phyloP scores from a whole-genome alignment of 2,888 invertebrate species.

The Rhamphomyia laevipes region DNA sequence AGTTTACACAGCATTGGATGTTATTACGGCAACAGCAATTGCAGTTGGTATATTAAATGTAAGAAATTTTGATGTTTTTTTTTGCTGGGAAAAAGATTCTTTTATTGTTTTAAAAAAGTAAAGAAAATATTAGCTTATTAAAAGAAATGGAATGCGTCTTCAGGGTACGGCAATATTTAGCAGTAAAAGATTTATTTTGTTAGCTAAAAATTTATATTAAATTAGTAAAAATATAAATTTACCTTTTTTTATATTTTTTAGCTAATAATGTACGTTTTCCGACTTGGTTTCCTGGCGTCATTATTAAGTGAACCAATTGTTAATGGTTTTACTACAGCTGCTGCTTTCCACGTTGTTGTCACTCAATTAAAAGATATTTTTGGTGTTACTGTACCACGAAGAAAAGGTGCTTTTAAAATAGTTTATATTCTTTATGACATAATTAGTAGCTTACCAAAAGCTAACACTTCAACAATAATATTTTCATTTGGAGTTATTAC shows the following conservation, averaged over 20 bases:
- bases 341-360: slow-evolving; percentile 56
- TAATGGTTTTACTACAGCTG: slow-evolving; percentile 58
- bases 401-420: slow-evolving; percentile 49
- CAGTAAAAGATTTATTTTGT: no score
- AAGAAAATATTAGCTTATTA: no score
- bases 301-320: slow-evolving; percentile 54
- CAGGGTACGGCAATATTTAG: no score
- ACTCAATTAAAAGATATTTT: slow-evolving; percentile 54
- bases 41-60: slow-evolving; percentile 60
- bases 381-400: slow-evolving; percentile 43
- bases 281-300: slow-evolving; percentile 47
- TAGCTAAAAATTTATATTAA: no score
- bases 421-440: slow-evolving; percentile 31
- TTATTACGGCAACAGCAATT: slow-evolving; percentile 62
- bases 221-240: no score
- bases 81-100: no score
- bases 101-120: no score
- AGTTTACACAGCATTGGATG: slow-evolving; percentile 47
- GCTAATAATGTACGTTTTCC: slow-evolving; percentile 45
- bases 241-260: no score
- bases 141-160: no score
- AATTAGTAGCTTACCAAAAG: slow-evolving; percentile 18
- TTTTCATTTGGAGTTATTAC: slow-evolving; percentile 50
- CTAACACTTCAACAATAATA: slow-evolving; percentile 49
- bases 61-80: no score